These are phyloP conservation scores for Dolichoris vasculosae DNA, from an alignment of 1,140 invertebrate species.

Conservation along the genomic window DNA sequence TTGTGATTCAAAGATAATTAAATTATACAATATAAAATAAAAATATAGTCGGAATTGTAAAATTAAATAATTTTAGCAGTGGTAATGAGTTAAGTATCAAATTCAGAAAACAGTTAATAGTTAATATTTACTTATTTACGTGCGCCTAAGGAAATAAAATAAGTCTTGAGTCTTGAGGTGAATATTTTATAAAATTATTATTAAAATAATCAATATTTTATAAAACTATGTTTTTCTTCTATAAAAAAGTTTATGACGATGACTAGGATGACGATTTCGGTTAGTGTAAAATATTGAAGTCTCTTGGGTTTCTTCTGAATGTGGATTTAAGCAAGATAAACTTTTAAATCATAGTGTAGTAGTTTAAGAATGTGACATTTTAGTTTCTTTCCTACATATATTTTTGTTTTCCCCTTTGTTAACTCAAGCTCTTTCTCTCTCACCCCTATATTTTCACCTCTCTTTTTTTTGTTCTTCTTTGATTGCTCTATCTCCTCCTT, in stretches of 20 bases:
- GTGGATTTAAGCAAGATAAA: background rate
- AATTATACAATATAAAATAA: background rate
- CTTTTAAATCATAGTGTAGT: background rate
- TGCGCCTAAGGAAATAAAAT: no score
- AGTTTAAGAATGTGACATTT: conserved; percentile 56
- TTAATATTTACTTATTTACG: background rate
- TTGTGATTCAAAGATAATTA: background rate
- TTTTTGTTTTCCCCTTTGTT: background rate
- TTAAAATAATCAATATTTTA: background rate
- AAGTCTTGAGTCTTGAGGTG: no score
- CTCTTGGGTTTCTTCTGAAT: background rate
- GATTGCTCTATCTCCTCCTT: background rate
- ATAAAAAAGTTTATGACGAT: background rate
- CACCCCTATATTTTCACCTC: conserved; percentile 1
- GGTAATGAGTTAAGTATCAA: background rate
- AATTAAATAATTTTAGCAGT: background rate
- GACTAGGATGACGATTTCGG: no score
- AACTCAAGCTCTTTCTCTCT: background rate
- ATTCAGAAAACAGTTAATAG: background rate
- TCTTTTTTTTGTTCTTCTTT: background rate
- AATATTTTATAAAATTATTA: no score
- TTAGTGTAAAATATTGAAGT: no score
- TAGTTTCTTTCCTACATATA: no score
- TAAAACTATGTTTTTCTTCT: background rate
- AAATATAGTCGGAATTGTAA: background rate